Evolutionary conservation across 2,888 invertebrate genomes (phyloP), one percentile per base, ranked within the genome.

Genomic region (Halocaridina rubra): DNA sequence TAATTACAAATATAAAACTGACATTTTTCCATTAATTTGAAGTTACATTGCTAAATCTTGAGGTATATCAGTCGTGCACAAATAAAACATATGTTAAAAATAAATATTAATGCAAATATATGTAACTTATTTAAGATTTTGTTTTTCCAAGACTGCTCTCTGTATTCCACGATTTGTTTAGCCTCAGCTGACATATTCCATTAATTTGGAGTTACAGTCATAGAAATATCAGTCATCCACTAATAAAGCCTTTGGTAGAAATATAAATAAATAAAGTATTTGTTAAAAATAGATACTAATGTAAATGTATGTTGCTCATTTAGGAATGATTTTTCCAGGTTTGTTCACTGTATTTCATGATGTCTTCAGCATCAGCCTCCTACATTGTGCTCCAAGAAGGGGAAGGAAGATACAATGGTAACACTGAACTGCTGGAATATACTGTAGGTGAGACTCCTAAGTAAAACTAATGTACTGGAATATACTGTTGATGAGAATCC

Each of bases 381-480:
- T 86, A 82, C 39, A 77, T 86, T 75, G 10, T n/a, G 24, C 67
- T 86, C 5, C 33, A 24, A 16, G 75, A 82, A 3, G 76, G 33
- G 16, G 46, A 53, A 3, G 80, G 67, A 5, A 22, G 27, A 7
- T 86, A 84, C 80, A 32, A 74, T 7, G 82, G 86, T 16, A 16
- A 30, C 1, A 33, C 39, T 19, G 80, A 86, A 3, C 76, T 86
- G 24, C 75, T 86, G 29, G 86, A 86, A 74, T 86, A 86, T 64
- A 86, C 82, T 0, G 82, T 86, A 5, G 71, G 86, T 86, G 79
- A 27, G 81, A 46, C 13, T 13, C 0, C 24, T n/a, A n/a, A n/a
- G n/a, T n/a, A n/a, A n/a, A n/a, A n/a, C n/a, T n/a, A n/a, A n/a
- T n/a, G n/a, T n/a, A n/a, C n/a, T n/a, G n/a, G n/a, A n/a, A n/a